Evolutionary conservation across 2,113 vertebrate genomes (phyloP).

Genomic region (Gymnarchus niloticus): DNA sequence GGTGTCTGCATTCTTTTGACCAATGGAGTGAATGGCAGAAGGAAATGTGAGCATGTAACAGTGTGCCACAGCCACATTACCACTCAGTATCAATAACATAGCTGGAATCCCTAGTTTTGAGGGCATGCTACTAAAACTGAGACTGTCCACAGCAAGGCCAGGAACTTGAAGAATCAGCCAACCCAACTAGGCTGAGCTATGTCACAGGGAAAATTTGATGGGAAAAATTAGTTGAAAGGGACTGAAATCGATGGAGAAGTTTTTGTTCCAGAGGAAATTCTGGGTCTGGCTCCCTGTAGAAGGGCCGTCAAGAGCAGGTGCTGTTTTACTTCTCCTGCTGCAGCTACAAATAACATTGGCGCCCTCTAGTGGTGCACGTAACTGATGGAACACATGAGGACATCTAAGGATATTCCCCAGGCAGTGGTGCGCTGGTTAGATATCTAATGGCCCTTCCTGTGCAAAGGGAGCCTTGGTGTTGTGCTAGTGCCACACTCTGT

Average conservation of each 20-base stretch:
- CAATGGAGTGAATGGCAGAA: no score
- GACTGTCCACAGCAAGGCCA: not conserved
- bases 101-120: not conserved
- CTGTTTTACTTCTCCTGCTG: not conserved
- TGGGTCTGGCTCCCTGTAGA: not conserved
- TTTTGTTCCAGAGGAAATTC: not conserved
- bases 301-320: not conserved
- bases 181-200: not conserved
- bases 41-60: no score
- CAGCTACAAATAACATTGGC: slow-evolving; percentile 23
- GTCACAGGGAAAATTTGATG: not conserved
- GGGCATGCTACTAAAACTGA: not conserved
- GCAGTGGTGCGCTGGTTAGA: not conserved
- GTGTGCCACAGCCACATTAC: not conserved
- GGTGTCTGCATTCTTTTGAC: no score
- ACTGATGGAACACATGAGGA: not conserved
- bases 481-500: not conserved
- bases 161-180: not conserved
- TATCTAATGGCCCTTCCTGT: not conserved
- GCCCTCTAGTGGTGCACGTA: slow-evolving; percentile 47
- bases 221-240: not conserved
- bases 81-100: not conserved
- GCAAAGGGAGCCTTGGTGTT: not conserved
- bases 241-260: not conserved
- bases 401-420: not conserved